phyloP scores from a whole-genome alignment of 2,113 vertebrate species.

The Telmatochromis brachygnathus region DNA sequence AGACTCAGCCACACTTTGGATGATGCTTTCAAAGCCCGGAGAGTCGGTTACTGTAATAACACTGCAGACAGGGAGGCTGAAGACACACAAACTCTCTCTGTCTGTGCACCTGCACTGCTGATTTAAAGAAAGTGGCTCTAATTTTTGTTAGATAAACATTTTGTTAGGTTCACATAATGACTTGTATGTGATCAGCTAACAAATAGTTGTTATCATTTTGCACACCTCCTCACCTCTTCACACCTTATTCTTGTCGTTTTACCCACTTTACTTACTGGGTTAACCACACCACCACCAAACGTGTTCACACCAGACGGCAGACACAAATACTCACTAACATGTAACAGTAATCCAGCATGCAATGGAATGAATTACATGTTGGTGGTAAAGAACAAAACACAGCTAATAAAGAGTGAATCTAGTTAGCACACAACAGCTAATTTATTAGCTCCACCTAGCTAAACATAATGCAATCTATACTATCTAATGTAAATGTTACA shows the following conservation, averaged over 20 bases:
- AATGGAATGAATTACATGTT: neutral
- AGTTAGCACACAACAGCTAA: neutral
- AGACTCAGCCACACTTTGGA: neutral
- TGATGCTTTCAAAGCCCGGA: neutral
- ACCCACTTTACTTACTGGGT: neutral
- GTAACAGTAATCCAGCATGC: neutral
- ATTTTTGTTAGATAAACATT: neutral
- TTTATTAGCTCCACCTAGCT: neutral
- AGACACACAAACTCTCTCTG: neutral
- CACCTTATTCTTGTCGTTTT: neutral
- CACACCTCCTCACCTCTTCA: accelerated
- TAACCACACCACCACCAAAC: neutral
- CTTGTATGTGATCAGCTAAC: neutral
- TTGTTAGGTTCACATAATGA: neutral
- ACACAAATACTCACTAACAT: neutral
- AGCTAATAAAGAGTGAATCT: neutral
- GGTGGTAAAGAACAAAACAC: neutral
- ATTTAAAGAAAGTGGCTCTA: neutral
- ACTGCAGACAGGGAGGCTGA: accelerated
- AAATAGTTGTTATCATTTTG: neutral
- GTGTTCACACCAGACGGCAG: neutral
- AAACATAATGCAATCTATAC: neutral
- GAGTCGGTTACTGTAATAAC: neutral
- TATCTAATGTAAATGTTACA: neutral
- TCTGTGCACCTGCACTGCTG: neutral